Evolutionary conservation across 2,113 vertebrate species (phyloP).

Genomic region (Ornithorhynchus anatinus): DNA sequence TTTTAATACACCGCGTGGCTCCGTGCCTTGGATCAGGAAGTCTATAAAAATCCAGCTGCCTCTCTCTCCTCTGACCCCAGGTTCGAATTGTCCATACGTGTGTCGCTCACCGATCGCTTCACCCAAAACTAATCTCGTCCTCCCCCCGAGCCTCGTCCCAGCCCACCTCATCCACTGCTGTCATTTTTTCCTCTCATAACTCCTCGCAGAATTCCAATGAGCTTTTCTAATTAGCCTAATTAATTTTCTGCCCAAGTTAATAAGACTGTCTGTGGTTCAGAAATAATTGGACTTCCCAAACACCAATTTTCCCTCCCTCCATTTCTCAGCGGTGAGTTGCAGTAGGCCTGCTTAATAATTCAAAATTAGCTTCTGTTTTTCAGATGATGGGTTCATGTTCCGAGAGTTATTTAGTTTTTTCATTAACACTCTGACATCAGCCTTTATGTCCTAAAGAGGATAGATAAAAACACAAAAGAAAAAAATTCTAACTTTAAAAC

Average conservation of each 20-base stretch:
- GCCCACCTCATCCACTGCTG: background rate
- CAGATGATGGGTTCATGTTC: constrained; percentile 54
- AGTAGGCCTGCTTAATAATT: constrained; percentile 68
- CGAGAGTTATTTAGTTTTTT: constrained; percentile 71
- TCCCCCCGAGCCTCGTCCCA: constrained; percentile 13
- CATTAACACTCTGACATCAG: constrained; percentile 59
- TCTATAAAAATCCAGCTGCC: constrained; percentile 10
- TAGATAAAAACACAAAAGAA: constrained; percentile 18
- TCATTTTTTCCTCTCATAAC: constrained; percentile 58
- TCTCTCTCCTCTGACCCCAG: background rate
- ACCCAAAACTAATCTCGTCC: constrained; percentile 20
- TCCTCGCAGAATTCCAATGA: constrained; percentile 73
- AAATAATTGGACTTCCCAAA: constrained; percentile 79
- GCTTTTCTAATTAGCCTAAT: constrained; percentile 83
- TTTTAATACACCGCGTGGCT: constrained; percentile 27
- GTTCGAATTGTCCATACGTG: background rate
- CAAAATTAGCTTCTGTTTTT: constrained; percentile 65
- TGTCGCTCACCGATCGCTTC: constrained; percentile 14
- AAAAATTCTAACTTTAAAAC: background rate
- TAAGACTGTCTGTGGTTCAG: constrained; percentile 77
- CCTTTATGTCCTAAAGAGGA: constrained; percentile 18
- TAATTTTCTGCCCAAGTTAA: constrained; percentile 83
- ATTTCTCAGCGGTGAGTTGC: constrained; percentile 55
- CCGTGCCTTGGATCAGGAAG: constrained; percentile 29
- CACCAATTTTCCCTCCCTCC: constrained; percentile 65